Evolutionary conservation across 1,140 invertebrate genomes (phyloP), one percentile per base, ranked within the genome.

Genomic region (Cotesia glomerata): DNA sequence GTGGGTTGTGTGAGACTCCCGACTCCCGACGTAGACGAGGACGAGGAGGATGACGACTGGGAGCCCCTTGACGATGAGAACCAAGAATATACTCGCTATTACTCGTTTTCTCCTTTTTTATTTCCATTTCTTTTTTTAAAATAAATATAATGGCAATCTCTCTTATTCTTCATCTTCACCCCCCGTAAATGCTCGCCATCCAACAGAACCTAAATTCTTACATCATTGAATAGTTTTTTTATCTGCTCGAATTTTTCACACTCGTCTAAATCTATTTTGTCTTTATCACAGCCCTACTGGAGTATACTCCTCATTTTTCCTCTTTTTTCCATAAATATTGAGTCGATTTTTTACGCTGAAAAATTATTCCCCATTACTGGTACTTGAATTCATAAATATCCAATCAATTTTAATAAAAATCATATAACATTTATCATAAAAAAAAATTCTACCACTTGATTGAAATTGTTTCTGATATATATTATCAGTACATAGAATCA

Each of bases 71-170:
- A 49, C 36, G 34, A 64, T 49, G 59, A 62, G 59, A 34, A 36
- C 13, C 18, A 32, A 62, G 36, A 49, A 64, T 36, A 36, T 18
- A 64, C n/a, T 26, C 59, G 45, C 36, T 45, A 51, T 63, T 64
- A 49, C 64, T 71, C 64, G 56, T 36, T 52, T 16, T 7, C 64
- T 54, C 36, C 32, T 52, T 45, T 45, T 45, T 45, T 45, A 7
- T 45, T 45, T 45, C 26, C 26, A 26, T 26, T 45, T 45, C 11
- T 45, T 45, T 45, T 45, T 45, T 8, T 11, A 11, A 36, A 26
- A 65, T 35, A 67, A 72, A 72, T 67, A 36, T 67, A 72, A 62
- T 72, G 64, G 64, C 64, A 67, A 72, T 72, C 58, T 72, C 71
- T 72, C 64, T 65, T 49, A 32, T 26, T 58, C 36, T 35, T 61